Base-by-base conservation (phyloP, 2,888 invertebrate species). In the Rhorus exstirpatorius region DNA sequence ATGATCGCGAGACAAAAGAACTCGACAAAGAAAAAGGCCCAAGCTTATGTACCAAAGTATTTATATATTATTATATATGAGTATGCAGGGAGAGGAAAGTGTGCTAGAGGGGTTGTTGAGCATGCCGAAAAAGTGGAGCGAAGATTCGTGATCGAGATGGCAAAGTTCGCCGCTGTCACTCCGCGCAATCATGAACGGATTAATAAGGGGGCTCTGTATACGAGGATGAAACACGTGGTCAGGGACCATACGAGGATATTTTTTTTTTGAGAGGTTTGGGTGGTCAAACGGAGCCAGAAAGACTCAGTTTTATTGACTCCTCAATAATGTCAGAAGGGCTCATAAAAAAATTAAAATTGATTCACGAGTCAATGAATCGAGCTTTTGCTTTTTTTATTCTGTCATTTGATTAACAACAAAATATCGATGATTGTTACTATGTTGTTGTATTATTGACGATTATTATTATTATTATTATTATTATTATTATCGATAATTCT, bases 141-240 rank as follows among this genome's bases (percentile, higher is more conserved):
- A 74, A 83, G 68, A 80, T 84, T 84, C 83, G 79, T 81, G 83
- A 74, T 10, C 74, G 83, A 79, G 81, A 71, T 74, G 85, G 71
- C 63, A 65, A 71, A 70, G 76, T 8, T 82, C 35, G 79, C 49
- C 80, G 77, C 74, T 72, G 83, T 79, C 79, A 85, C 85, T 86
- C 85, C 86, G 85, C 86, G 89, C 91, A 91, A 92, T 92, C 92
- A 92, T 91, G 87, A 88, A 71, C 85, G 92, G 92, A 91, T 92
- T 92, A 91, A 87, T n/a, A 85, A 87, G n/a, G n/a, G n/a, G n/a
- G n/a, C 83, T 87, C 86, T 88, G 88, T 88, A 90, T 90, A 89
- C 88, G 86, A 90, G 87, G 88, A 89, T 70, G 81, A 53, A n/a
- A n/a, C n/a, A 79, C 72, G 79, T 63, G 82, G 83, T 68, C 71